Conservation (phyloP, 2,113 vertebrate genomes). For the Gopherus flavomarginatus region DNA sequence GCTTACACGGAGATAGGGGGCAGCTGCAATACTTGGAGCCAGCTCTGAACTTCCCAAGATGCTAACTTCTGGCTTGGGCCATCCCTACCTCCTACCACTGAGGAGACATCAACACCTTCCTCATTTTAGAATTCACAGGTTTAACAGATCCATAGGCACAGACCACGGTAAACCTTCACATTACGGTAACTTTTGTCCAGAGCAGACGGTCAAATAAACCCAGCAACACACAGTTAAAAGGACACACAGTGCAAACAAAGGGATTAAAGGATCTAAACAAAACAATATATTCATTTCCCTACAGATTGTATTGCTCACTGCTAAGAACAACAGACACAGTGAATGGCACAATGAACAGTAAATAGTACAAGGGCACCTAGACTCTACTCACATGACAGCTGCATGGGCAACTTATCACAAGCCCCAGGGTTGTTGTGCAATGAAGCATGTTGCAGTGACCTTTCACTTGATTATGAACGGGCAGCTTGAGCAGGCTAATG, state of each 20-base stretch:
- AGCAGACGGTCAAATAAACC: neutral
- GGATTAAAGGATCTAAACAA: neutral
- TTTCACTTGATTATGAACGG: neutral
- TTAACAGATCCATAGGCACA: neutral
- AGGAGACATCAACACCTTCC: neutral
- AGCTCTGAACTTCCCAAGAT: neutral
- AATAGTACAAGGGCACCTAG: neutral
- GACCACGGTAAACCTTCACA: neutral
- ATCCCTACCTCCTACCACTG: neutral
- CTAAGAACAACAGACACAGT: neutral
- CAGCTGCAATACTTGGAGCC: neutral
- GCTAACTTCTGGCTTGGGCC: neutral
- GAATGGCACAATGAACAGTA: neutral
- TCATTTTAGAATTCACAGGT: neutral
- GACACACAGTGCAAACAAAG: neutral
- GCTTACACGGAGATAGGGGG: neutral
- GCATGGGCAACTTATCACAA: neutral
- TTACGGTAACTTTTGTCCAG: neutral
- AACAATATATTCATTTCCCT: accelerated
- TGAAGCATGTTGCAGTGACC: too few relatives aligned
- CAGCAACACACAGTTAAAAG: accelerated
- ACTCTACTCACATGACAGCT: neutral
- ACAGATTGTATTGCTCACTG: neutral
- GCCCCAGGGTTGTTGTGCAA: neutral
- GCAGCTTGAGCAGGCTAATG: neutral